Evolutionary conservation across 2,113 vertebrate genomes (phyloP), one percentile per base, ranked within the genome.

Genomic region (Tapirus terrestris): DNA sequence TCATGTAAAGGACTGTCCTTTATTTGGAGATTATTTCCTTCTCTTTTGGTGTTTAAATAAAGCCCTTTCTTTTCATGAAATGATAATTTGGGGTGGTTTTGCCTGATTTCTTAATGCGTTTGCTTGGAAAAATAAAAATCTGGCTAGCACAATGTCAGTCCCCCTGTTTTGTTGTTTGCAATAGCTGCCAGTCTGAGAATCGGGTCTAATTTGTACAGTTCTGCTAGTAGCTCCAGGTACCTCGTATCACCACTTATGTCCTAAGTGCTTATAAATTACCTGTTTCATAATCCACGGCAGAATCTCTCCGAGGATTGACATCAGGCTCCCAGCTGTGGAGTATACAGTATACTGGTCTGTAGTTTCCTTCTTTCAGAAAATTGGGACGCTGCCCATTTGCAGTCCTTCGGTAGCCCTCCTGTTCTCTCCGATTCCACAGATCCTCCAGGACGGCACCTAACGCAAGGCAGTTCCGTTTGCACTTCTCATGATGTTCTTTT

Each of bases 301-400:
- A 97, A 97, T 96, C 73, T 97, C 92, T 96, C 85, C 0, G 68
- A 98, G 94, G 92, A 95, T 70, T 97, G 95, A 97, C 95, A 98
- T 87, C 83, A 97, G 96, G 95, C 92, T 94, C 68, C 43, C 61
- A 97, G 96, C 96, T 94, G 92, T 96, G 79, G 89, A 95, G 95
- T 97, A 98, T 87, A 97, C 92, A 90, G 94, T 95, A 87, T 93
- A 96, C 92, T 11, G 94, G 92, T 96, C 94, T 97, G 92, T 96
- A 96, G 89, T 98, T 98, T 96, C 92, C 75, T 95, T 97, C 96
- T 97, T 97, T 96, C 95, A 98, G 95, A 94, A 98, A 98, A 98
- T 94, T 94, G 94, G 96, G 96, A 96, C 31, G 29, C 75, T 97
- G 95, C 94, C 97, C 96, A 92, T 96, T 95, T 97, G 77, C 95